These are phyloP conservation scores for Pollenia griseotomentosa DNA, from an alignment of 2,888 invertebrate species.

Conservation along the genomic window DNA sequence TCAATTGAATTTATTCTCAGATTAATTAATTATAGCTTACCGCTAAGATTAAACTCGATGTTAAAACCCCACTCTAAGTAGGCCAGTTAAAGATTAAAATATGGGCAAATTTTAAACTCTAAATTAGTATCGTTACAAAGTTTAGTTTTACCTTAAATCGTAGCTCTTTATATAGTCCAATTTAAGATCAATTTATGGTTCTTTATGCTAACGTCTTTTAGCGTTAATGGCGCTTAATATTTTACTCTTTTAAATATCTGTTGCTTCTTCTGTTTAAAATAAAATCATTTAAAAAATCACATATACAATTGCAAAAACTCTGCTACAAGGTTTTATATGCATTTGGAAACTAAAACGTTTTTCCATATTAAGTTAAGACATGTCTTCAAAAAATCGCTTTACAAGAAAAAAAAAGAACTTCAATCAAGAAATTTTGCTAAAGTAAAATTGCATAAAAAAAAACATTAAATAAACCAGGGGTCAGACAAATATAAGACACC, in stretches of 20 bases:
- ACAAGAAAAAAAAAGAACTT: conserved; percentile 22
- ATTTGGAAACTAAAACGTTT: conserved; percentile 52
- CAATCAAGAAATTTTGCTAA: conserved; percentile 48
- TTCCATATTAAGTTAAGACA: conserved; percentile 53
- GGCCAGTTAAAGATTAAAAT: too few species aligned
- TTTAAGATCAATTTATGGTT: too few species aligned
- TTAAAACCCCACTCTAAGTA: too few species aligned
- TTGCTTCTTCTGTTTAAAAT: conserved; percentile 5
- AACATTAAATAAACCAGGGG: conserved; percentile 48
- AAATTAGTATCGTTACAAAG: too few species aligned
- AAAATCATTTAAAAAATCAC: conserved; percentile 22
- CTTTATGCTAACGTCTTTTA: too few species aligned
- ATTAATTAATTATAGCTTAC: too few species aligned
- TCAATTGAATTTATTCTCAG: too few species aligned
- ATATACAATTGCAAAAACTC: conserved; percentile 28
- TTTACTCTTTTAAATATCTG: conserved; percentile 3
- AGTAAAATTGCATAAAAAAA: conserved; percentile 59
- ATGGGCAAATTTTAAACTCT: too few species aligned
- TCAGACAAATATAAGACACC: conserved; percentile 55
- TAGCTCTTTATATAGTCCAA: too few species aligned
- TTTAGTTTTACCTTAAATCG: too few species aligned
- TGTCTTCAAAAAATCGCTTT: conserved; percentile 17
- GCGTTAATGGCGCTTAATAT: too few species aligned
- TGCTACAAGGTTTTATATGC: neutral
- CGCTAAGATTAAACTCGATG: too few species aligned